Evolutionary conservation across 2,797 vertebrate genomes (phyloP).

Genomic region (Hipposideros larvatus): DNA sequence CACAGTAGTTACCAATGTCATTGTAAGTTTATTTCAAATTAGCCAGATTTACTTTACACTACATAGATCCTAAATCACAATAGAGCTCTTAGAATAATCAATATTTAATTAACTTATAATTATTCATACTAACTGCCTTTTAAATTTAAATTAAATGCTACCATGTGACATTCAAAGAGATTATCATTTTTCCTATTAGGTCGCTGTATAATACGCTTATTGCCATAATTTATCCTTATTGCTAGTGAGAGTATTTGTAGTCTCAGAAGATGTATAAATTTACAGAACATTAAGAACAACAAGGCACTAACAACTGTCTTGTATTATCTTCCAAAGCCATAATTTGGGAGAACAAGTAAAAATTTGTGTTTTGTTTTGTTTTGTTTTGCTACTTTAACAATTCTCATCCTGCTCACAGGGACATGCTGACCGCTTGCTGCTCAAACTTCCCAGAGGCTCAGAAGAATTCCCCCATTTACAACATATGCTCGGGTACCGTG

Average conservation of each 20-base stretch:
- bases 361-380: not conserved
- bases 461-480: not conserved
- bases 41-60: conserved; percentile 75
- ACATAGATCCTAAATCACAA: conserved; percentile 83
- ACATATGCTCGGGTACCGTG: not conserved
- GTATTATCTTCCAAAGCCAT: conserved; percentile 50
- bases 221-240: conserved; percentile 77
- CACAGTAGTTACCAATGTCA: conserved; percentile 82
- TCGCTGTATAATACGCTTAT: conserved; percentile 77
- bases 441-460: not conserved
- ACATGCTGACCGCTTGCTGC: not conserved
- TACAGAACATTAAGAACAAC: conserved; percentile 62
- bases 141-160: conserved; percentile 84
- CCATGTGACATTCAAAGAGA: conserved; percentile 78
- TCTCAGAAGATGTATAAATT: conserved; percentile 61
- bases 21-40: conserved; percentile 83
- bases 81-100: conserved; percentile 82
- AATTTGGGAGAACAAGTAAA: conserved; percentile 55
- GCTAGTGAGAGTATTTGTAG: conserved; percentile 16
- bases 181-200: conserved; percentile 80
- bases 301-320: conserved; percentile 56
- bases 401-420: not conserved
- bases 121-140: conserved; percentile 82
- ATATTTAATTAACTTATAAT: conserved; percentile 88
- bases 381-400: not conserved